Evolutionary conservation across 2,888 invertebrate genomes (phyloP), one percentile per base, ranked within the genome.

Genomic region (Malachius bipustulatus): DNA sequence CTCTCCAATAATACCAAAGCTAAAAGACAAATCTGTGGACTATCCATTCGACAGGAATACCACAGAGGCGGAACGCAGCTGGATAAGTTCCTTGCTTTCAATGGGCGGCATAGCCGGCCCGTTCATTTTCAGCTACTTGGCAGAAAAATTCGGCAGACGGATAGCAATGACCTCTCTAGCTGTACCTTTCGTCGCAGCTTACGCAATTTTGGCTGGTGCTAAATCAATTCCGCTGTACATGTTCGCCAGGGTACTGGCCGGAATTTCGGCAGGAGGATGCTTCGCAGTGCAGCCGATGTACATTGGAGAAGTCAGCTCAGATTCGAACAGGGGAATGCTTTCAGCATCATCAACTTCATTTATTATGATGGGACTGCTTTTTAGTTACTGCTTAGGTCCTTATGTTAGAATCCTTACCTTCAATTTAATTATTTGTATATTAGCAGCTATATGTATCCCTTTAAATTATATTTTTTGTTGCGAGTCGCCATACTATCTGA

Each of bases 211-310:
- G 31, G 72, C 73, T 1, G 65, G 71, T 0, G 73, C 74, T 0
- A 55, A 50, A 3, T 54, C 54, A 26, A 59, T 74, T 1, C 57
- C 47, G n/a, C 62, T 67, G 51, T 61, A 70, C 36, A 75, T 70
- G 60, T 68, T 60, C 4, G 76, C 73, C 34, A 66, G 69, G 37
- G 66, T 70, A 46, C 61, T 68, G 37, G 71, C 70, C 59, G 83
- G 83, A 28, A 49, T 78, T 1, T 73, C 72, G 1, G 69, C 77
- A 0, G 79, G 82, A 0, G 75, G 78, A 51, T 63, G 76, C n/a
- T 81, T 79, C 62, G 76, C 80, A 0, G 73, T 79, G 1, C 71
- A 77, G 1, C 87, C 90, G 0, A 82, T 88, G 73, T 91, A 90
- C 62, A 74, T 88, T 39, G 83, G 84, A 26, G 90, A 91, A 62